Base-by-base conservation (phyloP, 2,797 vertebrate species). In the Oophaga sylvatica region DNA sequence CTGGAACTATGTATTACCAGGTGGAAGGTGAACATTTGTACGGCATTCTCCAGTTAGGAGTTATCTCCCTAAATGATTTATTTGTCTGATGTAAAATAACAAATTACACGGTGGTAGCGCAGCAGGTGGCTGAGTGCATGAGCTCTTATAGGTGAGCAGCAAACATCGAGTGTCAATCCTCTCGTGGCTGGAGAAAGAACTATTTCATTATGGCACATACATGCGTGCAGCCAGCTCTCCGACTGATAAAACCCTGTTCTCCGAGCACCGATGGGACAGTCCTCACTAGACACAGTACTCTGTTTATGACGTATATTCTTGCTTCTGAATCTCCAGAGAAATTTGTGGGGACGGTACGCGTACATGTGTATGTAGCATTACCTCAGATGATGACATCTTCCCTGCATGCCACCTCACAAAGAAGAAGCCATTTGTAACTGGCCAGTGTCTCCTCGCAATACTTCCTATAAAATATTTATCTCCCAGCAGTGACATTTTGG, bases 1-100 rank as follows among this genome's bases (percentile, higher is more conserved):
- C 19, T 7, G 68, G 13, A 71, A 71, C 68, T 45, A 1, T 45
- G 29, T 41, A 71, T 35, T 20, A 71, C 17, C 31, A 9, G 8
- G 29, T 73, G 20, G 35, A 22, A 73, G 0, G 9, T 3, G 10
- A 22, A 70, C 5, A 29, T 73, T 73, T 73, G 41, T 48, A 11
- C 70, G 12, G 35, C 9, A 12, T 73, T 73, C 41, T 35, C 35
- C 19, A 73, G 70, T 20, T 73, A 73, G 70, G 70, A 45, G 70
- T 12, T 48, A 73, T 73, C 70, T 73, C 70, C 70, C 71, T 45
- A 75, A 75, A 75, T 75, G 71, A 75, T 75, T 75, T 71, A 16
- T 71, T 71, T 45, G 41, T 41, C 70, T 41, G 35, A 75, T 75
- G 71, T 75, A 48, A 75, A 75, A 48, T 75, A 75, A 71, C 70